Base-by-base conservation (phyloP, 2,888 invertebrate species). In the Synergus laeviventris region DNA sequence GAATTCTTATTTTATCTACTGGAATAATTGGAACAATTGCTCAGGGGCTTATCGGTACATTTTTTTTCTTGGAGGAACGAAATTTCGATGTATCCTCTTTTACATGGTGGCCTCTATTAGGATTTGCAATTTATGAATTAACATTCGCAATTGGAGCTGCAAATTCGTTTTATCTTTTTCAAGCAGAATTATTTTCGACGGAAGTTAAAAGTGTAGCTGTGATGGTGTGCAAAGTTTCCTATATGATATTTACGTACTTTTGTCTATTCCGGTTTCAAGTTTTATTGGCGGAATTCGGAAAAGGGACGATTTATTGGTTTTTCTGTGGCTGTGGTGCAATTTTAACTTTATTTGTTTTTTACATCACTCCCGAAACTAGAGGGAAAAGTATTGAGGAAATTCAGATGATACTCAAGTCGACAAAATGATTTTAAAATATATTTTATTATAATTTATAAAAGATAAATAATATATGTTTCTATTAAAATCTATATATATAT, bases 131-230 rank as follows among this genome's bases (percentile, higher is more conserved):
- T n/a, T 66, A 42, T 16, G 66, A 45, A 45, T 14, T 49, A 8
- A 11, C n/a, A 24, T 16, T 66, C 0, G 42, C 66, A 49, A 45
- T 31, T 8, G 66, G 45, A 16, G 24, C 24, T 14, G 5, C 45
- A 7, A 66, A 66, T 42, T 21, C 31, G 3, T 66, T 66, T 31
- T 66, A 66, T 24, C 45, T 66, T 24, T 66, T 45, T 31, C 66
- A 66, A 42, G 66, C 66, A 2, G 66, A 66, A 31, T 66, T 66
- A 49, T 66, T 66, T 66, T 45, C 66, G 14, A 8, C 24, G 14
- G 66, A 66, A 14, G 45, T 66, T 31, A 66, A 66, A 66, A 66
- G 66, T 45, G 2, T 66, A 31, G 66, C 42, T 16, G 66, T 66
- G 0, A 66, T 66, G 66, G 9, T 45, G 8, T 16, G 42, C 16